Conservation (phyloP, 1,140 invertebrate genomes). For the Mamestra configurata region DNA sequence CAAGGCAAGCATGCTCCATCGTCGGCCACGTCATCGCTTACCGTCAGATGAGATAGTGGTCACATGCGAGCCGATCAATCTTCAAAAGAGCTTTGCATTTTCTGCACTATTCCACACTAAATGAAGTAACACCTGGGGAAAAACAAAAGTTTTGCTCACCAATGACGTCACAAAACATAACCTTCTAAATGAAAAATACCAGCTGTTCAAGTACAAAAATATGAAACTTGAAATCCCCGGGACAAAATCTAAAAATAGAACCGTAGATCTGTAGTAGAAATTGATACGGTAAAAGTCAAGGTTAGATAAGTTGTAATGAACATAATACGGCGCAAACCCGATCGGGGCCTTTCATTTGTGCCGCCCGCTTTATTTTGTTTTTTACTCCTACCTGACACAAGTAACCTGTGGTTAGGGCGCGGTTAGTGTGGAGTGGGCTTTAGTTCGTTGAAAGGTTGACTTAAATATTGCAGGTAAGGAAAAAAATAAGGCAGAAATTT, state of each 20-base stretch:
- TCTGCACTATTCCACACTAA: too few species aligned
- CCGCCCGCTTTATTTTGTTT: conserved; percentile 28
- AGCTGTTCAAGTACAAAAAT: not conserved
- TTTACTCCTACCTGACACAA: conserved; percentile 15
- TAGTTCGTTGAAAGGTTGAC: too few species aligned
- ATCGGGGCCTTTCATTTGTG: conserved; percentile 35
- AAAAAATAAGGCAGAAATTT: too few species aligned
- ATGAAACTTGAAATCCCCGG: not conserved
- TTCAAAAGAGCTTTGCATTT: too few species aligned
- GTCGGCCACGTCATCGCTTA: too few species aligned
- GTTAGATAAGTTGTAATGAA: conserved; percentile 6
- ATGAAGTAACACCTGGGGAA: too few species aligned
- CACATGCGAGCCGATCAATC: too few species aligned
- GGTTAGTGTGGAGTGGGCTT: conserved; percentile 12
- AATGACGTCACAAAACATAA: too few species aligned
- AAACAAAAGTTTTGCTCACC: too few species aligned
- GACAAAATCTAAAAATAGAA: not conserved
- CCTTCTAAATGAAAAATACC: too few species aligned
- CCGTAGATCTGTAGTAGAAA: not conserved
- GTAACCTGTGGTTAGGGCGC: conserved; percentile 38
- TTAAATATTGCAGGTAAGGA: not conserved
- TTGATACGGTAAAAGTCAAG: conserved; percentile 25
- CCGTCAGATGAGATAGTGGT: too few species aligned
- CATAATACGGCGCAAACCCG: conserved; percentile 4
- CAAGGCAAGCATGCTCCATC: too few species aligned